These are phyloP conservation scores for Azemiops feae DNA, from an alignment of 2,113 vertebrate genomes.

Conservation along the genomic window DNA sequence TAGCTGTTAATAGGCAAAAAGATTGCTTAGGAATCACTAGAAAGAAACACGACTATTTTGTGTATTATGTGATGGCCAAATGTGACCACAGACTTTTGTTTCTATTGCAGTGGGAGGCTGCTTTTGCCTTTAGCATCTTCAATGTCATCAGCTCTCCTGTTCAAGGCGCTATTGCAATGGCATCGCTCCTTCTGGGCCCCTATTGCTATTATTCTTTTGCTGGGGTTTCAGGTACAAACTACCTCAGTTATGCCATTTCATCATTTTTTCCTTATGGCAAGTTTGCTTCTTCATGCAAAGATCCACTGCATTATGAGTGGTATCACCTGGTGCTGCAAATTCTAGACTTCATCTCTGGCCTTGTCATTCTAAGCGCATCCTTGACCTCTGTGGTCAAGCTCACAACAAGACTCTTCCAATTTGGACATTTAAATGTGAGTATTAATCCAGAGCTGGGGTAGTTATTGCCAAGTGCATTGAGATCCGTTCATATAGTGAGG, in stretches of 20 bases:
- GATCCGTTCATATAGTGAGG: neutral
- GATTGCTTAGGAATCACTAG: neutral
- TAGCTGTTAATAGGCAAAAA: neutral
- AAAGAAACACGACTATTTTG: neutral
- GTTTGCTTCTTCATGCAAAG: slow-evolving; percentile 47
- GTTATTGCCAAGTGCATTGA: neutral
- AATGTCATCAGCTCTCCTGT: slow-evolving; percentile 41
- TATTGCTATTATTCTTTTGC: slow-evolving; percentile 52
- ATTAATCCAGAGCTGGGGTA: accelerated
- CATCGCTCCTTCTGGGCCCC: slow-evolving; percentile 55
- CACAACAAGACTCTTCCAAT: slow-evolving; percentile 29
- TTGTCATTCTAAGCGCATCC: slow-evolving; percentile 34
- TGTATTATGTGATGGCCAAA: slow-evolving; percentile 7
- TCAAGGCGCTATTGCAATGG: slow-evolving; percentile 59
- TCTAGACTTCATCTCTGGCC: neutral
- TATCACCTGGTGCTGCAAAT: slow-evolving; percentile 51
- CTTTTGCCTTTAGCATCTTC: slow-evolving; percentile 54
- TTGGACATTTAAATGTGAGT: slow-evolving; percentile 41
- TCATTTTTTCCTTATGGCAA: slow-evolving; percentile 51
- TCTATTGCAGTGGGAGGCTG: slow-evolving; percentile 63
- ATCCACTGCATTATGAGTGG: slow-evolving; percentile 23
- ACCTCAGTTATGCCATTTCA: slow-evolving; percentile 37
- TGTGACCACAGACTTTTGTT: slow-evolving; percentile 51
- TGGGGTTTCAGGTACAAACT: slow-evolving; percentile 52
- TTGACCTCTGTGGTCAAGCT: slow-evolving; percentile 40